Percentiles rank a stretch among this genome's conserved stretches.
Conservation (phyloP, 2,888 invertebrate species). For the Danaus chrysippus region DNA sequence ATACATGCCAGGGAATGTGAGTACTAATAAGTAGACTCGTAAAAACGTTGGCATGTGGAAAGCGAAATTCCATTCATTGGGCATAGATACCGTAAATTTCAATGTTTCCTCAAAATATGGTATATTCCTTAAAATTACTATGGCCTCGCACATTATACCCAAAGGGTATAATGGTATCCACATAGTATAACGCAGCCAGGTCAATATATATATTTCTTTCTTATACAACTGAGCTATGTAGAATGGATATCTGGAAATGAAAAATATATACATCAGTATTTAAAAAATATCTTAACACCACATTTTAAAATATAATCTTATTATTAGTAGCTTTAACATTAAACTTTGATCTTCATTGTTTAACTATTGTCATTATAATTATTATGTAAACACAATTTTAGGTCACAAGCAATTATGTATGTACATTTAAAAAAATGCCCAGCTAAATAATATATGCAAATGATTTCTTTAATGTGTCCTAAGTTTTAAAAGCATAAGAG, state of each 20-base stretch:
- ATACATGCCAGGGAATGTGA: constrained; percentile 87
- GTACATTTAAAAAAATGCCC: too few species aligned
- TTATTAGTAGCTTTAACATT: not conserved
- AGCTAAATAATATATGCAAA: too few species aligned
- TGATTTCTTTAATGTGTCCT: too few species aligned
- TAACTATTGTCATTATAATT: not conserved
- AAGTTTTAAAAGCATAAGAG: too few species aligned
- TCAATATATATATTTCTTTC: constrained; percentile 85
- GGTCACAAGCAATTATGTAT: too few species aligned
- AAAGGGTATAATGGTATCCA: constrained; percentile 97
- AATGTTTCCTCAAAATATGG: constrained; percentile 93
- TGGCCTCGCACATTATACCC: constrained; percentile 92
- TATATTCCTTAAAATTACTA: constrained; percentile 88
- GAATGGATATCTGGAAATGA: constrained; percentile 89
- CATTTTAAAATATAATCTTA: not conserved
- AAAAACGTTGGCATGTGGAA: constrained; percentile 92
- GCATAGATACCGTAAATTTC: constrained; percentile 86
- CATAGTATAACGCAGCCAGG: constrained; percentile 95
- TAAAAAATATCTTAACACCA: too few species aligned
- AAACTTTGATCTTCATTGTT: not conserved
- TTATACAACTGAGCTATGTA: constrained; percentile 91
- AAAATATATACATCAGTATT: constrained; percentile 12
- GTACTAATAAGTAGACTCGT: constrained; percentile 85
- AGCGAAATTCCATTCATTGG: constrained; percentile 91
- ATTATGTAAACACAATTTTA: too few species aligned